phyloP scores from a whole-genome alignment of 1,140 invertebrate species.

The Phymorhynchus buccinoides region DNA sequence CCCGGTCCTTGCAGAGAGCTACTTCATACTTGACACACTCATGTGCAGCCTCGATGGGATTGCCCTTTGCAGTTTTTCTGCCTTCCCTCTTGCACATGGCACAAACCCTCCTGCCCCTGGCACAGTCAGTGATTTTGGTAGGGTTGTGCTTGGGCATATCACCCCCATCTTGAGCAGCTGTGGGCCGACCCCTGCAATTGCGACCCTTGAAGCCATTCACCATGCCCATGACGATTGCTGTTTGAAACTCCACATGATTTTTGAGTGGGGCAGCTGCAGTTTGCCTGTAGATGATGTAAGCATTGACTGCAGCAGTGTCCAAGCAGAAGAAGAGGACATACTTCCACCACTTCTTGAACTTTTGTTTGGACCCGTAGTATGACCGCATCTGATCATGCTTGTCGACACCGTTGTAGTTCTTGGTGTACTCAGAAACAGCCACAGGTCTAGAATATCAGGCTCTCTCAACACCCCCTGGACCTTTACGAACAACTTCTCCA shows the following conservation, averaged over 20 bases:
- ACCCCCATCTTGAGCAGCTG: neutral
- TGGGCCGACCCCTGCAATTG: neutral
- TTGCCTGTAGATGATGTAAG: neutral
- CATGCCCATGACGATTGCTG: neutral
- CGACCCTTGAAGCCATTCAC: neutral
- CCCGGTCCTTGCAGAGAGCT: neutral
- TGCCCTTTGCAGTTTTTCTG: neutral
- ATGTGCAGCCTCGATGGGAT: neutral
- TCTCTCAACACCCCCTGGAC: neutral
- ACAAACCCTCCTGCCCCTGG: neutral
- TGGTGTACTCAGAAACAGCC: neutral
- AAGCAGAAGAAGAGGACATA: neutral
- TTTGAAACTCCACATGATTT: neutral
- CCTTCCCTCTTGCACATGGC: neutral
- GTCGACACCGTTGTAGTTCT: conserved; percentile 5
- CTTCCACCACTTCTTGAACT: neutral
- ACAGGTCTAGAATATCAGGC: neutral
- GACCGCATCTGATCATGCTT: neutral
- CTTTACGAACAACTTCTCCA: neutral
- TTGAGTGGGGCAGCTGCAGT: neutral
- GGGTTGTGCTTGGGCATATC: neutral
- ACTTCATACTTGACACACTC: neutral
- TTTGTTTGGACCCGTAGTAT: neutral
- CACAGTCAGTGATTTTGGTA: neutral
- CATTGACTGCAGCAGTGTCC: neutral